Evolutionary conservation across 2,888 invertebrate genomes (phyloP).

Genomic region (Monopis laevigella): DNA sequence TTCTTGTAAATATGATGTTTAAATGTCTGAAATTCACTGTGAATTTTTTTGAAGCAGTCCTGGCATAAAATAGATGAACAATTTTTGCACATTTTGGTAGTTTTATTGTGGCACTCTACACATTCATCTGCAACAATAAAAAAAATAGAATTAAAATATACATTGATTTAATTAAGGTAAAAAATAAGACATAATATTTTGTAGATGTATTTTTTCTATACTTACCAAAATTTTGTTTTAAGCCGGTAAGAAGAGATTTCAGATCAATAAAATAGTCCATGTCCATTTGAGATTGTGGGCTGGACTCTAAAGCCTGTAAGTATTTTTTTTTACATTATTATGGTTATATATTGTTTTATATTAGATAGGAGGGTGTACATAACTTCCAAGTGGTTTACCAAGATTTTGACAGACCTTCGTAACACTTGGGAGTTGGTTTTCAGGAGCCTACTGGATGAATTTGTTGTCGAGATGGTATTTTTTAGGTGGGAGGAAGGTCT

Average conservation of each 20-base stretch:
- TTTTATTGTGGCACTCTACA: conserved; percentile 36
- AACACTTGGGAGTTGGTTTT: too few relatives aligned
- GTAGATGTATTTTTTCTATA: conserved; percentile 1
- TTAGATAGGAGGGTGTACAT: too few relatives aligned
- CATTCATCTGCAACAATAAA: conserved; percentile 35
- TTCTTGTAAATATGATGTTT: conserved; percentile 42
- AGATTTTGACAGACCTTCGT: too few relatives aligned
- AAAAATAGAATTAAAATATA: too few relatives aligned
- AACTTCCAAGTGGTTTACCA: too few relatives aligned
- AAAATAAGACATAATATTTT: neutral
- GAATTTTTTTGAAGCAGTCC: conserved; percentile 46
- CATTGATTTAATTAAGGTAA: neutral
- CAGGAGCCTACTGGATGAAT: too few relatives aligned
- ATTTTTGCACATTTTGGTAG: conserved; percentile 47
- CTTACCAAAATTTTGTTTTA: conserved; percentile 33
- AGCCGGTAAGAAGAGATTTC: conserved; percentile 30
- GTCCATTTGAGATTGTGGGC: conserved; percentile 10
- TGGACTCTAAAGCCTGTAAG: conserved; percentile 12
- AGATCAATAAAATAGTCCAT: conserved; percentile 37
- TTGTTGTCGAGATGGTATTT: too few relatives aligned
- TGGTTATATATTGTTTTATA: too few relatives aligned
- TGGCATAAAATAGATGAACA: conserved; percentile 45
- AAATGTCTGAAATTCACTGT: conserved; percentile 52
- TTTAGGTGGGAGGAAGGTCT: too few relatives aligned
- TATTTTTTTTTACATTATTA: too few relatives aligned